Evolutionary conservation across 2,888 invertebrate species (phyloP).

Genomic region (Cancer borealis): DNA sequence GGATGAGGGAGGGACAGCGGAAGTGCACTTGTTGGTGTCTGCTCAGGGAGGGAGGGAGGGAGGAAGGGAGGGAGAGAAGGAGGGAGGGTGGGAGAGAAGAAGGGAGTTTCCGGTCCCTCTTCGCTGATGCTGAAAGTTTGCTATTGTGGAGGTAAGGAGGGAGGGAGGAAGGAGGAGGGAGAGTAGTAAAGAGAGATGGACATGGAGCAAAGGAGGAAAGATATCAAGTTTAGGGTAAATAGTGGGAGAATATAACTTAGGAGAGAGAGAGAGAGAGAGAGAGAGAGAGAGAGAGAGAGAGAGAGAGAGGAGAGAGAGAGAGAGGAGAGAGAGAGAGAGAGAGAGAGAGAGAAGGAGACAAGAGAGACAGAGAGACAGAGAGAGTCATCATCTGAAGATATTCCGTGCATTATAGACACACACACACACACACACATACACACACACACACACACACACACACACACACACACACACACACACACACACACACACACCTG

Average conservation of each 20-base stretch:
- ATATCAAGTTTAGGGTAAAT: neutral
- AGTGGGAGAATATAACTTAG: neutral
- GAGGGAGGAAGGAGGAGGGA: neutral
- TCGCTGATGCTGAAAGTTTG: slow-evolving; percentile 46
- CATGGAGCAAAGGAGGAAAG: neutral
- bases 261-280: neutral
- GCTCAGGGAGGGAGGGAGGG: neutral
- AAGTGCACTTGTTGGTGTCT: slow-evolving; percentile 38
- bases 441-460: slow-evolving; percentile 35
- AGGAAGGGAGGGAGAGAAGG: neutral
- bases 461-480: slow-evolving; percentile 20
- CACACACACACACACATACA: slow-evolving; percentile 29
- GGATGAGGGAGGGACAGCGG: neutral
- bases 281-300: neutral
- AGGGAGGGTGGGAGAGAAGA: neutral
- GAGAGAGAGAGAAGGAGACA: too few relatives aligned
- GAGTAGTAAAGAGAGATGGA: neutral
- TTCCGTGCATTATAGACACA: neutral
- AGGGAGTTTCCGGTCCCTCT: neutral
- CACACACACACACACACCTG: neutral
- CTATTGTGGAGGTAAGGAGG: neutral
- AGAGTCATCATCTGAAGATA: neutral
- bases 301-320: neutral
- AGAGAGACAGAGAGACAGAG: neutral
- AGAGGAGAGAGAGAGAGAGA: neutral